A percentile compares a stretch with the other conserved stretches of the same genome.
phyloP scores from a whole-genome alignment of 2,113 vertebrate genomes.

The Manacus vitellinus region DNA sequence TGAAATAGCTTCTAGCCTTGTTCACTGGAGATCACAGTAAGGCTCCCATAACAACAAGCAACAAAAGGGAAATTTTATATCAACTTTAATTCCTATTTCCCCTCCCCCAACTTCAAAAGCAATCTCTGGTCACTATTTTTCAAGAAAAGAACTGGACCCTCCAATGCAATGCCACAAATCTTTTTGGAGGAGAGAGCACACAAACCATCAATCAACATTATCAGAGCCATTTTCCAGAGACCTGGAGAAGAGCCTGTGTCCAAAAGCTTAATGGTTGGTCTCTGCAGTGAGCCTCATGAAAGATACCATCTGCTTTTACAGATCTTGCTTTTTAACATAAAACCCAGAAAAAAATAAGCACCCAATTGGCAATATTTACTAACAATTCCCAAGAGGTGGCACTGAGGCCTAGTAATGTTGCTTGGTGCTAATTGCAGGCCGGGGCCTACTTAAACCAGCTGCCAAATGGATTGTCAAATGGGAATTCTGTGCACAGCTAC shows the following conservation, averaged over 20 bases:
- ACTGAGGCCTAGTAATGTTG: neutral
- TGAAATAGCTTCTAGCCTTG: neutral
- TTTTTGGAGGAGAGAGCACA: neutral
- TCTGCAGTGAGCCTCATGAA: neutral
- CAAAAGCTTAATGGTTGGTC: neutral
- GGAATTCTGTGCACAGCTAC: neutral
- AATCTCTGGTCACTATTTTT: neutral
- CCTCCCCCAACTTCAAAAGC: neutral
- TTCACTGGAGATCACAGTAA: neutral
- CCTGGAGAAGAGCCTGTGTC: neutral
- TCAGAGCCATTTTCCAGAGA: neutral
- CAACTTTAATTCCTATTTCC: neutral
- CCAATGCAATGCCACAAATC: fast-evolving
- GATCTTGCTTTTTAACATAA: neutral
- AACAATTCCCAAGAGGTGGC: neutral
- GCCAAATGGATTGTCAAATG: neutral
- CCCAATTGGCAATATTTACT: neutral
- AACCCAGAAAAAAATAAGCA: neutral
- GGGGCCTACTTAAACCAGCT: neutral
- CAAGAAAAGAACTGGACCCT: neutral
- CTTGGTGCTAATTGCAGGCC: neutral
- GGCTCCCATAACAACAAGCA: neutral
- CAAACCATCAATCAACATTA: neutral
- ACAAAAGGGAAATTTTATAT: neutral
- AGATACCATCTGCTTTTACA: neutral